Evolutionary conservation across 2,888 invertebrate species (phyloP).

Genomic region (Poecilus cupreus): DNA sequence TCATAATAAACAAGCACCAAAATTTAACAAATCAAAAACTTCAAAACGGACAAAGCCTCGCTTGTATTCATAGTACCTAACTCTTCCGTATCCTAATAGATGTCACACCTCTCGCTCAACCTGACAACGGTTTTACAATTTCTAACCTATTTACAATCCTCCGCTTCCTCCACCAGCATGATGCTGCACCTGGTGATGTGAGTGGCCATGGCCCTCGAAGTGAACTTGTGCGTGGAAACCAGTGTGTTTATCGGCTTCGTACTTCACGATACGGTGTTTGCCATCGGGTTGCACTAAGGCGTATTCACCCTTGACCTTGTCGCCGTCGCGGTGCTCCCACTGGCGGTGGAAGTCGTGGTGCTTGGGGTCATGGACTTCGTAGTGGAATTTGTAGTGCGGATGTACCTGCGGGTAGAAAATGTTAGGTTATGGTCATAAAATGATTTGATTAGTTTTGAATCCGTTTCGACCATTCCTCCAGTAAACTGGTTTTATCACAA

Average conservation of each 20-base stretch:
- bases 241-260: slow-evolving; percentile 68
- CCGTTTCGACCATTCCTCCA: too few species aligned
- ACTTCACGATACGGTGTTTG: slow-evolving; percentile 69
- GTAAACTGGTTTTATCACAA: too few species aligned
- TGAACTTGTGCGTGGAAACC: slow-evolving; percentile 69
- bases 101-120: slow-evolving; percentile 22
- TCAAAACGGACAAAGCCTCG: background rate
- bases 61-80: background rate
- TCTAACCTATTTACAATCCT: slow-evolving; percentile 3
- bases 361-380: slow-evolving; percentile 69
- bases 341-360: slow-evolving; percentile 70
- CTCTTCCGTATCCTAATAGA: background rate
- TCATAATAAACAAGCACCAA: background rate
- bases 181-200: slow-evolving; percentile 49
- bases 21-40: background rate
- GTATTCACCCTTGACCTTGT: slow-evolving; percentile 68
- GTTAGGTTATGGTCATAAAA: too few species aligned
- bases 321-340: slow-evolving; percentile 68
- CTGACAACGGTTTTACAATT: background rate
- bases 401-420: slow-evolving; percentile 64
- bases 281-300: slow-evolving; percentile 69
- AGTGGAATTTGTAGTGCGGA: slow-evolving; percentile 69
- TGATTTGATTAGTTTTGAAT: too few species aligned
- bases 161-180: slow-evolving; percentile 60
- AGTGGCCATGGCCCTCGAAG: slow-evolving; percentile 65